These are phyloP conservation scores for Polylopha cassiicola DNA, from an alignment of 2,888 invertebrate species.

Conservation along the genomic window DNA sequence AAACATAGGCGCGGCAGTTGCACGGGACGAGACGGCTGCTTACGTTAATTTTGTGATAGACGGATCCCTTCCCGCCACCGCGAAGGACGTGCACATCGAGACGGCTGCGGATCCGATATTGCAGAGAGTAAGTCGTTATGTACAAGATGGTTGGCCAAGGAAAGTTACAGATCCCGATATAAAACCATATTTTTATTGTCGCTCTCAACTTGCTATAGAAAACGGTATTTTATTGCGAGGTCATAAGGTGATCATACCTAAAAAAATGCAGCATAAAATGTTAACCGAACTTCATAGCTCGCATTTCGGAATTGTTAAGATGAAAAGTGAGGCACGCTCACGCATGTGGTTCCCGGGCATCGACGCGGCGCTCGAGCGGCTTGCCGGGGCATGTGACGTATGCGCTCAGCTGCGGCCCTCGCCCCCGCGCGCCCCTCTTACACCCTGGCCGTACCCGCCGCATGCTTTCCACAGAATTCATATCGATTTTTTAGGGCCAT, in stretches of 20 bases:
- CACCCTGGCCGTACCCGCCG: slow-evolving; percentile 20
- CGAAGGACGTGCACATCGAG: slow-evolving; percentile 13
- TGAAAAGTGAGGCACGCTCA: slow-evolving; percentile 9
- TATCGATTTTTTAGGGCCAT: slow-evolving; percentile 26
- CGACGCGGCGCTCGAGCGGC: slow-evolving; percentile 14
- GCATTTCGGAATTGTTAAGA: slow-evolving; percentile 19
- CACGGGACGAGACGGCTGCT: slow-evolving; percentile 4
- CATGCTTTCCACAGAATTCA: slow-evolving; percentile 20
- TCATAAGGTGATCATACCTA: slow-evolving; percentile 23
- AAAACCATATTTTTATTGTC: slow-evolving; percentile 21
- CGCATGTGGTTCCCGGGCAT: slow-evolving; percentile 24
- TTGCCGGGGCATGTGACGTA: slow-evolving; percentile 11
- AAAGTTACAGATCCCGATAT: slow-evolving; percentile 14
- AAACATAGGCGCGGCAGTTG: neutral
- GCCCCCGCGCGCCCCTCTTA: slow-evolving; percentile 22
- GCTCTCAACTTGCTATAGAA: slow-evolving; percentile 18
- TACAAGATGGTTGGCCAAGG: slow-evolving; percentile 22
- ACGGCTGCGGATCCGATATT: slow-evolving; percentile 20
- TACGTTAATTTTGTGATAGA: slow-evolving; percentile 22
- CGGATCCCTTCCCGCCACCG: slow-evolving; percentile 15
- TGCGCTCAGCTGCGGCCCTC: slow-evolving; percentile 21
- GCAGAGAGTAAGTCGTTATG: slow-evolving; percentile 11
- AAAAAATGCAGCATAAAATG: neutral
- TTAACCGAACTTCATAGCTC: slow-evolving; percentile 9
- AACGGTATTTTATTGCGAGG: slow-evolving; percentile 23